phyloP scores from a whole-genome alignment of 1,140 invertebrate species.

The Bombyx mori region DNA sequence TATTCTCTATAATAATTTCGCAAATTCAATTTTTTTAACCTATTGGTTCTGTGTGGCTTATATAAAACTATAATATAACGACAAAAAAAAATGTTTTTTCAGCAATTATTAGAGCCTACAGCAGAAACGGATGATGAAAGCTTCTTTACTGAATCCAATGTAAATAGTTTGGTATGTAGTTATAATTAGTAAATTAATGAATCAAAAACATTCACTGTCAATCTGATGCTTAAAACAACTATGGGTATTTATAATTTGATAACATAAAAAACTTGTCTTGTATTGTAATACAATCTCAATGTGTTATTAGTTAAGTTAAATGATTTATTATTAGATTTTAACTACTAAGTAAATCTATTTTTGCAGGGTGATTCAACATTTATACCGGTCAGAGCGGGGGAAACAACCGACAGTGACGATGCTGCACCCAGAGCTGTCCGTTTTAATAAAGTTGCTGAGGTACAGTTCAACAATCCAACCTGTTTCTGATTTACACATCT shows the following conservation, averaged over 20 bases:
- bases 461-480: constrained; percentile 10
- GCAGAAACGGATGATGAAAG: constrained; percentile 58
- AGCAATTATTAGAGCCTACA: constrained; percentile 55
- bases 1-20: too few species aligned
- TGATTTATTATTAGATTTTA: not conserved
- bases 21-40: too few species aligned
- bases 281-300: not conserved
- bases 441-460: constrained; percentile 65
- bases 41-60: too few species aligned
- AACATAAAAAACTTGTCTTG: not conserved
- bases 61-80: too few species aligned
- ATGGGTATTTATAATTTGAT: not conserved
- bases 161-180: constrained; percentile 45
- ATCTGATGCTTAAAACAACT: too few species aligned
- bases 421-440: constrained; percentile 55
- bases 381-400: constrained; percentile 55
- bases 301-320: not conserved
- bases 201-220: too few species aligned
- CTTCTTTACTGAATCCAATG: constrained; percentile 42
- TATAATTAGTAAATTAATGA: not conserved
- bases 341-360: constrained; percentile 2
- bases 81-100: constrained; percentile 16
- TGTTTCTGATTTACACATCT: not conserved
- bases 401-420: constrained; percentile 63
- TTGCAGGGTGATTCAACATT: constrained; percentile 61